Percentiles rank a stretch among this genome's conserved stretches.
Conservation (phyloP, 1,140 invertebrate genomes). For the Doryteuthis pealeii region DNA sequence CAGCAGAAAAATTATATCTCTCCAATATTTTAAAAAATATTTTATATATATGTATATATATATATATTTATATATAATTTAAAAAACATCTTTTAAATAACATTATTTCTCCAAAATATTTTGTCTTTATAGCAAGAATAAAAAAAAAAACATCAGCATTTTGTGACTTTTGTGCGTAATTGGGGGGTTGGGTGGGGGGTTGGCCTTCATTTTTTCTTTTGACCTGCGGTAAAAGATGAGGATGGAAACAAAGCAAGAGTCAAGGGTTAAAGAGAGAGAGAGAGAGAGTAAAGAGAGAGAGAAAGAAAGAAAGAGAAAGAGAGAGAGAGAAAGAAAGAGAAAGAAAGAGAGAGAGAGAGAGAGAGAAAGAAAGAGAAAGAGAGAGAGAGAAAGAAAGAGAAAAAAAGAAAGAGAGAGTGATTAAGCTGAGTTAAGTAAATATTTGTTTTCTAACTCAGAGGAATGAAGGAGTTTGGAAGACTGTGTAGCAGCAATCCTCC, state of each 20-base stretch:
- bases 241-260: background rate
- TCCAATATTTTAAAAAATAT: too few relatives aligned
- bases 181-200: background rate
- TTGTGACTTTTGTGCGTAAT: background rate
- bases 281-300: constrained; percentile 1
- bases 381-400: background rate
- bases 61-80: background rate
- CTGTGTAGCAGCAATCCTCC: too few relatives aligned
- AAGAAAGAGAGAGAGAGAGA: background rate
- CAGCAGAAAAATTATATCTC: too few relatives aligned
- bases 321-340: background rate
- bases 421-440: background rate
- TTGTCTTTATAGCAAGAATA: background rate
- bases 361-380: background rate
- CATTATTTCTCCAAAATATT: background rate
- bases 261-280: constrained; percentile 10
- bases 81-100: background rate
- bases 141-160: background rate
- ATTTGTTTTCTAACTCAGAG: background rate
- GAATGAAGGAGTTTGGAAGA: background rate
- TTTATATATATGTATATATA: too few relatives aligned
- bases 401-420: background rate
- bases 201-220: background rate
- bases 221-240: background rate
- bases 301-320: background rate